These are phyloP conservation scores for Lophotriccus pileatus DNA, from an alignment of 2,797 vertebrate species.

Conservation along the genomic window DNA sequence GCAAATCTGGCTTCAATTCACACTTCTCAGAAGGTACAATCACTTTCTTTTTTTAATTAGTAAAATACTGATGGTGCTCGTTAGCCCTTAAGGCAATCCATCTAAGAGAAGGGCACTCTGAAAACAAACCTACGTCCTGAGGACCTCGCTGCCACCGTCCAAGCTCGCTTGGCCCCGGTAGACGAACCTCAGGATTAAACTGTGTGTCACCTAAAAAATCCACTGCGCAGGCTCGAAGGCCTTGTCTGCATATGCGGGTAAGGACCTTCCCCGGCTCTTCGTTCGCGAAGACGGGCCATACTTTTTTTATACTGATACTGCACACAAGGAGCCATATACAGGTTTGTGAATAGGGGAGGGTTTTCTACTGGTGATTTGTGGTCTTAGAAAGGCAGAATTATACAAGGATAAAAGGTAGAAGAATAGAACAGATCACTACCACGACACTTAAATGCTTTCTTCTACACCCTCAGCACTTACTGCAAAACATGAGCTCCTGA, in stretches of 20 bases:
- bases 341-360: neutral
- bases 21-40: neutral
- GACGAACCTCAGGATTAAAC: too few species aligned
- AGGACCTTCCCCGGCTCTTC: too few species aligned
- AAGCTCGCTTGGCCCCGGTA: too few species aligned
- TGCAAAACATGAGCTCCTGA: neutral
- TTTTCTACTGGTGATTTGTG: neutral
- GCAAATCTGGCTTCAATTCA: neutral
- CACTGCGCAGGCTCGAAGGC: too few species aligned
- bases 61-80: neutral
- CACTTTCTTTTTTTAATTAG: neutral
- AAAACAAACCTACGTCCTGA: too few species aligned
- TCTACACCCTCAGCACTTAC: neutral
- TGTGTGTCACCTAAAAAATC: too few species aligned
- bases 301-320: neutral
- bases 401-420: neutral
- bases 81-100: too few species aligned
- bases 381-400: neutral
- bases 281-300: too few species aligned
- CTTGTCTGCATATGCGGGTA: too few species aligned
- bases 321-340: neutral
- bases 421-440: neutral
- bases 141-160: too few species aligned
- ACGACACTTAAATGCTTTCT: neutral
- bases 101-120: too few species aligned